These are phyloP conservation scores for Psilopsiagon aymara DNA, from an alignment of 2,113 vertebrate species.

Conservation along the genomic window DNA sequence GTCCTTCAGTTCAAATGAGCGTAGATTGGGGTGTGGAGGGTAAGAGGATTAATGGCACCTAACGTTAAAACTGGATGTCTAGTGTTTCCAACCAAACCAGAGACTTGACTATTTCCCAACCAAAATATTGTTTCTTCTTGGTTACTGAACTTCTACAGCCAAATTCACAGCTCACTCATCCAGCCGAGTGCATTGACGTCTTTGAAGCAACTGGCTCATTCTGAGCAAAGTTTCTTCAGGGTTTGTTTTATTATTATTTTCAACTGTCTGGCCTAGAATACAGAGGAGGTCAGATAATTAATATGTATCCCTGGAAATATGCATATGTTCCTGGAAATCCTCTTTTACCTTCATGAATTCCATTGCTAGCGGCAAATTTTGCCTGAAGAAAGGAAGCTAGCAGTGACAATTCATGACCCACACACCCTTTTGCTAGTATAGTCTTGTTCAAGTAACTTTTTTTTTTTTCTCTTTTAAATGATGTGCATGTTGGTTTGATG, in stretches of 20 bases:
- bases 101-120: background rate
- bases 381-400: background rate
- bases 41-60: background rate
- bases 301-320: background rate
- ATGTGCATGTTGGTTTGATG: background rate
- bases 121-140: slow-evolving; percentile 41
- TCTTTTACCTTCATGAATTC: background rate
- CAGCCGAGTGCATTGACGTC: background rate
- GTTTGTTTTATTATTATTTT: background rate
- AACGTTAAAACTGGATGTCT: background rate
- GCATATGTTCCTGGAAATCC: background rate
- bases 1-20: background rate
- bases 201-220: background rate
- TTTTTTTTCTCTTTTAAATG: background rate
- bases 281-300: background rate
- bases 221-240: background rate
- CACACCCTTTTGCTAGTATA: background rate
- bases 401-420: background rate
- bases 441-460: background rate
- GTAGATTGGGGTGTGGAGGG: background rate
- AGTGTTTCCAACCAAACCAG: background rate
- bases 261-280: background rate
- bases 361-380: background rate
- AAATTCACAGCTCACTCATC: background rate
- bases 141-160: slow-evolving; percentile 15